Evolutionary conservation across 1,140 invertebrate genomes (phyloP).

Genomic region (Ceratina japonica): DNA sequence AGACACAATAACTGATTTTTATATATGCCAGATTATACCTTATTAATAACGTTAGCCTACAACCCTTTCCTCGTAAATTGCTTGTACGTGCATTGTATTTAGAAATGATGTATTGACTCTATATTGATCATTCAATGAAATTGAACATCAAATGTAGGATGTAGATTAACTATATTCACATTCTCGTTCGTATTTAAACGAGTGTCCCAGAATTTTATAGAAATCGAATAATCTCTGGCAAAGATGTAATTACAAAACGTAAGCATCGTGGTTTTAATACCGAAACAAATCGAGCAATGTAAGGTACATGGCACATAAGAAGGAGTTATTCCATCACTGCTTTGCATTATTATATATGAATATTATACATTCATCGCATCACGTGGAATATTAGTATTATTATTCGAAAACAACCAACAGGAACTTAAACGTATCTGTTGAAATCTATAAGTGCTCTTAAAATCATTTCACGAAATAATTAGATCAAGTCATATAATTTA

Average conservation of each 20-base stretch:
- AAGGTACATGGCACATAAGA: conserved; percentile 56
- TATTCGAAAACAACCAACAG: conserved; percentile 42
- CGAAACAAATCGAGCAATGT: conserved; percentile 1
- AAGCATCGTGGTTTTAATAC: conserved; percentile 3
- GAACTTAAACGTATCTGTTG: conserved; percentile 41
- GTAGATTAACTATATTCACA: conserved; percentile 32
- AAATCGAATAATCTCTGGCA: conserved; percentile 33
- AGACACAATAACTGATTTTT: conserved; percentile 42
- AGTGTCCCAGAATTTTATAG: conserved; percentile 10
- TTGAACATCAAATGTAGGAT: conserved; percentile 24
- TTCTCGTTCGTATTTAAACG: conserved; percentile 17
- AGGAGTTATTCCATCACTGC: conserved; percentile 37
- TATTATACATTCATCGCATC: conserved; percentile 54
- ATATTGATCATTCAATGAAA: conserved; percentile 14
- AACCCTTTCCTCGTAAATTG: conserved; percentile 30
- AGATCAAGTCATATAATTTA: conserved; percentile 7
- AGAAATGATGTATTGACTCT: conserved; percentile 39
- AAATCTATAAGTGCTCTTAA: neutral
- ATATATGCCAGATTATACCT: conserved; percentile 34
- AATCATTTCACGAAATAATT: neutral
- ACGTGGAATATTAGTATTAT: conserved; percentile 39
- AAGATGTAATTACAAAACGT: conserved; percentile 13
- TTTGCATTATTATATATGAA: conserved; percentile 50
- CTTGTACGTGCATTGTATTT: conserved; percentile 41
- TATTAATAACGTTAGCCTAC: conserved; percentile 46